Conservation (phyloP, 1,140 invertebrate genomes). For the Aphaenogaster floridana region DNA sequence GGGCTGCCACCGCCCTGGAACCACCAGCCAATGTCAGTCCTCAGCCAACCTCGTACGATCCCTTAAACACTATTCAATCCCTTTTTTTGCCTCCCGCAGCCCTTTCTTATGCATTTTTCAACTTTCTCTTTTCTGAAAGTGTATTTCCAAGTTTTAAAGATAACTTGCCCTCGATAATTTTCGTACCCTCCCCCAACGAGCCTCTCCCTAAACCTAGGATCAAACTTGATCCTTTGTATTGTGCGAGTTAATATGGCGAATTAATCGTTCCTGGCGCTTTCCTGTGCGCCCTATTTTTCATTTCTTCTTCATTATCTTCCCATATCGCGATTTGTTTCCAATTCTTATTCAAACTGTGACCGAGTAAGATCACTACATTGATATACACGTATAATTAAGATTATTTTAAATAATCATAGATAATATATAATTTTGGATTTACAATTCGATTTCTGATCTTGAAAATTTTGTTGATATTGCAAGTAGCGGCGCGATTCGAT, state of each 20-base stretch:
- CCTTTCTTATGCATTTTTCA: conserved; percentile 59
- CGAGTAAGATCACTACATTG: conserved; percentile 10
- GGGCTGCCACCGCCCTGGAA: conserved; percentile 87
- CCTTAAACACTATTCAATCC: conserved; percentile 85
- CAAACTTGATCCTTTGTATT: conserved; percentile 39
- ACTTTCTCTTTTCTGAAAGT: conserved; percentile 56
- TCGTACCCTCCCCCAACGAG: conserved; percentile 62
- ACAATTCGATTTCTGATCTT: conserved; percentile 23
- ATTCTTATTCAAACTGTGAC: conserved; percentile 35
- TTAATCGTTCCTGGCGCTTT: conserved; percentile 43
- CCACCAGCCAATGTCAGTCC: conserved; percentile 87
- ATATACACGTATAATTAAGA: conserved; percentile 12
- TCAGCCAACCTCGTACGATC: conserved; percentile 84
- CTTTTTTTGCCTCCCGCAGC: conserved; percentile 77
- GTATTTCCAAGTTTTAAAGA: conserved; percentile 35
- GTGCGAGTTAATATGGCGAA: conserved; percentile 25
- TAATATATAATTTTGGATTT: conserved; percentile 35
- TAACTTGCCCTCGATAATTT: conserved; percentile 41
- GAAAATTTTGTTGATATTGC: conserved; percentile 26
- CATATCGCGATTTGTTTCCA: conserved; percentile 51
- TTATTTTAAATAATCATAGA: not conserved
- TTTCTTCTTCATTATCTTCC: conserved; percentile 45
- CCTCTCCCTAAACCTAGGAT: conserved; percentile 55
- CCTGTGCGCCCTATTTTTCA: conserved; percentile 43
- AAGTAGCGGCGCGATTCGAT: conserved; percentile 26